Evolutionary conservation across 2,888 invertebrate species (phyloP).

Genomic region (Bellardia bayeri): DNA sequence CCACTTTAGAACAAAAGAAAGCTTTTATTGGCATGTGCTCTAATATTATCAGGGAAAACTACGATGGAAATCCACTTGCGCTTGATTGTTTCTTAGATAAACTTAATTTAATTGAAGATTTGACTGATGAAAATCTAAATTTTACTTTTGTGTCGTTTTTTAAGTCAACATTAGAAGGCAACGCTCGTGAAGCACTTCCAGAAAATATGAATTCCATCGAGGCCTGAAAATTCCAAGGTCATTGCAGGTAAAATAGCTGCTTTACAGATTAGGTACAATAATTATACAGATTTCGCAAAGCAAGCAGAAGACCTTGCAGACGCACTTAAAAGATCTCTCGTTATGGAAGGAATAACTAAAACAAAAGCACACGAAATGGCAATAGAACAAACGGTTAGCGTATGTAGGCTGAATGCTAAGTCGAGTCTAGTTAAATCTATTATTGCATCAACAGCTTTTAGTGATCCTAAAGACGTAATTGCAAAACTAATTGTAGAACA

Average conservation of each 20-base stretch:
- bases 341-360: slow-evolving; percentile 2
- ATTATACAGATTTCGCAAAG: slow-evolving; percentile 58
- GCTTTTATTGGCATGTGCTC: slow-evolving; percentile 48
- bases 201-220: slow-evolving; percentile 12
- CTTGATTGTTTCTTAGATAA: slow-evolving; percentile 34
- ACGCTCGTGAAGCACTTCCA: slow-evolving; percentile 27
- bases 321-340: slow-evolving; percentile 38
- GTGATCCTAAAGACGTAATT: slow-evolving; percentile 3
- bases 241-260: slow-evolving; percentile 54
- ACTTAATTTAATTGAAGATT: slow-evolving; percentile 38
- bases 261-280: slow-evolving; percentile 44
- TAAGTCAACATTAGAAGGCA: slow-evolving; percentile 45
- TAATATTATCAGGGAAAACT: slow-evolving; percentile 53
- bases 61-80: slow-evolving; percentile 45
- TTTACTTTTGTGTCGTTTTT: slow-evolving; percentile 27
- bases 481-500: not conserved
- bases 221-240: slow-evolving; percentile 45
- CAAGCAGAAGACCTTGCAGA: slow-evolving; percentile 60
- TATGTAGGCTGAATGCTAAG: slow-evolving; percentile 20
- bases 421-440: not conserved
- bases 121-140: slow-evolving; percentile 36
- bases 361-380: slow-evolving; percentile 7
- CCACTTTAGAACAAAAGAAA: slow-evolving; percentile 47
- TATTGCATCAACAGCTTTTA: not conserved
- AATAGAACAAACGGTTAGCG: slow-evolving; percentile 2